Evolutionary conservation across 2,113 vertebrate genomes (phyloP).

Genomic region (Pandion haliaetus): DNA sequence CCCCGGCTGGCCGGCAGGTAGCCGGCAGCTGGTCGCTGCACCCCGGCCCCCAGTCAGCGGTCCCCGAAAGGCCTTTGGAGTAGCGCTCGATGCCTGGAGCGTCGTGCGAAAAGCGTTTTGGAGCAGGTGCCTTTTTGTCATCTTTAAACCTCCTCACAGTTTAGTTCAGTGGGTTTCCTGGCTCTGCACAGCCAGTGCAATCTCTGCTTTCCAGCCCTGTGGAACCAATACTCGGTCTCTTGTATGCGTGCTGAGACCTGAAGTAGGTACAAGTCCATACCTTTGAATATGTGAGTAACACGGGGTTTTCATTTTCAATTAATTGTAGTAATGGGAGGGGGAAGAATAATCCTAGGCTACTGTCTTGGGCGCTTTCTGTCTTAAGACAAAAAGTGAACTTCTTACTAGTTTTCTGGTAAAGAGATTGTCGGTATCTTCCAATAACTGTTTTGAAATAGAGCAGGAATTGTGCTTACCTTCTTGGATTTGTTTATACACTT

Average conservation of each 20-base stretch:
- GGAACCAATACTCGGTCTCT: too few species aligned
- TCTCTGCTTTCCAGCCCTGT: neutral
- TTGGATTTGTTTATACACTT: neutral
- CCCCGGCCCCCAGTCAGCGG: accelerated
- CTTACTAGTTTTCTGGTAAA: neutral
- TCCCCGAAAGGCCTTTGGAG: neutral
- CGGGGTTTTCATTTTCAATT: neutral
- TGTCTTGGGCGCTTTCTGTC: neutral
- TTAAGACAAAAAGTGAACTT: neutral
- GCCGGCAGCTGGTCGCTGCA: too few species aligned
- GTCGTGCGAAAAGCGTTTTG: accelerated
- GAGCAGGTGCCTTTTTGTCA: accelerated
- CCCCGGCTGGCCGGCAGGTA: too few species aligned
- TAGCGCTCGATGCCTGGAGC: too few species aligned
- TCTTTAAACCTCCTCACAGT: accelerated
- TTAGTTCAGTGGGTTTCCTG: neutral
- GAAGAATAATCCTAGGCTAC: neutral
- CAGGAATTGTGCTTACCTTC: neutral
- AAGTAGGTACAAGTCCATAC: neutral
- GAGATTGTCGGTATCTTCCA: neutral
- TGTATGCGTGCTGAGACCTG: accelerated
- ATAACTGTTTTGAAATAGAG: neutral
- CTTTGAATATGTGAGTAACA: neutral
- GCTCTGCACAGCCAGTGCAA: too few species aligned
- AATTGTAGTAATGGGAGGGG: neutral